Base-by-base conservation (phyloP, 1,140 invertebrate species). In the Tetramorium alpestre region DNA sequence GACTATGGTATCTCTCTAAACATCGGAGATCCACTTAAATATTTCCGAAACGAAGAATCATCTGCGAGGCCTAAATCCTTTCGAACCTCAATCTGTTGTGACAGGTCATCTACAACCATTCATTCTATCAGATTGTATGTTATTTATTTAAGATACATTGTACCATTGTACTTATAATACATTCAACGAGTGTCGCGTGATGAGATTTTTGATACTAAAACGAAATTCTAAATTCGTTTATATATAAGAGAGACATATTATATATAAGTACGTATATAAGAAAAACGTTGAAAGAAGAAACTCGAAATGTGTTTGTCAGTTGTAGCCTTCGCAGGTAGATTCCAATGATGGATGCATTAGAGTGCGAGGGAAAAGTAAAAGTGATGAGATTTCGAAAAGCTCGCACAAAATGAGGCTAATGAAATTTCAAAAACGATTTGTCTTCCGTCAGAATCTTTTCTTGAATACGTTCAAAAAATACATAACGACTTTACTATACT, bases 1-100 rank as follows among this genome's bases (percentile, higher is more conserved):
- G 73, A 13, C 58, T 54, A 51, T 91, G 82, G 86, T 95, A 94
- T 94, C 94, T 93, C 18, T 88, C 44, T 90, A 93, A 94, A 93
- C 90, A 94, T 94, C 92, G 67, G 22, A 91, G 89, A 92, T 93
- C 92, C 91, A 93, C 89, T 94, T 93, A 93, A 94, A 94, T 94
- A 93, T 93, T 94, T 94, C 88, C 62, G 92, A 93, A 94, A 92
- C 91, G 90, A 28, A 78, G 85, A 81, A 90, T 88, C 89, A 76
- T 33, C 54, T 49, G 49, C 41, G 18, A 76, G 78, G 64, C 70
- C 47, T 44, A 76, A 87, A 91, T 92, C 91, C 89, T 90, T 91
- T 92, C 85, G 86, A 88, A 62, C 87, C 80, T 77, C 84, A 22
- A 25, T 25, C 18, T 91, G 87, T 94, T 93, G 90, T 94, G 93